Base-by-base conservation (phyloP, 2,797 vertebrate species). In the Alfaro cultratus region DNA sequence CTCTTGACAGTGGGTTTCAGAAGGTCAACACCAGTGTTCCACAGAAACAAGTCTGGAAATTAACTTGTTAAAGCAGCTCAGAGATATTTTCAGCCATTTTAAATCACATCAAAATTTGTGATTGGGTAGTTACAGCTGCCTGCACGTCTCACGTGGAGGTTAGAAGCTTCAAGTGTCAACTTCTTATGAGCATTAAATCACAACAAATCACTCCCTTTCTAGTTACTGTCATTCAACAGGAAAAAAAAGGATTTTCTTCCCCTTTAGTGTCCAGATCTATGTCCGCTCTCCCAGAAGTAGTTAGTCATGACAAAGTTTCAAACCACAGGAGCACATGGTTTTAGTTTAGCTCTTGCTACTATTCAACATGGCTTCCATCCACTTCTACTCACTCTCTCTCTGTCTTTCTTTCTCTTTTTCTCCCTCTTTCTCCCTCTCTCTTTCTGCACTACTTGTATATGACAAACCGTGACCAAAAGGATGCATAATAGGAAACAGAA, bases 321-420 rank as follows among this genome's bases (percentile, higher is more conserved):
- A 83, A 93, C 94, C 92, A 78, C 91, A 92, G 80, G 73, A 80
- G 86, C 92, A 94, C 91, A 95, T 96, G 95, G 92, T 95, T 95
- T 91, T 41, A 93, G 92, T 95, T 95, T 93, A 89, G 86, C 76
- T 53, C 60, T 81, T 31, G 90, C 93, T 94, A 94, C 94, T 89
- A 92, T 94, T 91, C 87, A 93, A 91, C 89, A 90, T 90, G 91
- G 82, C 83, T 91, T 89, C 86, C 90, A 93, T 90, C 87, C 83
- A 86, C 88, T 73, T 29, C 57, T 75, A 62, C 83, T 83, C 80
- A 71, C 85, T 77, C 86, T 79, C 67, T 70, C 39, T 43, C 39
- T 70, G 36, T 41, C 84, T 83, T 83, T 84, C 78, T 62, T 84
- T 77, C 84, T 78, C 84, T 82, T 83, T 55, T 83, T 84, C 78